Evolutionary conservation across 2,888 invertebrate genomes (phyloP).

Genomic region (Sycophila texana): DNA sequence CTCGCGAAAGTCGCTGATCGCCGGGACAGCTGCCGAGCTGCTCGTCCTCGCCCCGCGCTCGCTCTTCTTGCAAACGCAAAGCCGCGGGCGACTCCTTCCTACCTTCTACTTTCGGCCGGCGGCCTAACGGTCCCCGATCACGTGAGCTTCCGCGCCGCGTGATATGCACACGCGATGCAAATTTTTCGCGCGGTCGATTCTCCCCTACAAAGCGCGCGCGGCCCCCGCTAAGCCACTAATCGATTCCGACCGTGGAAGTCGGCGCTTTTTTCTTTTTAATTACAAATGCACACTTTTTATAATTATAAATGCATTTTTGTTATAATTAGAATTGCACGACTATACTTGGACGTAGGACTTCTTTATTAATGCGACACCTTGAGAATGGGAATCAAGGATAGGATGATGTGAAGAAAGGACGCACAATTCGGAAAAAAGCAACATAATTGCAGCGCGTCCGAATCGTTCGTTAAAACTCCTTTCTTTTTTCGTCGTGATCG

Average conservation of each 20-base stretch:
- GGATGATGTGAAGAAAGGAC: too few relatives aligned
- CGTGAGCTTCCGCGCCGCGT: conserved; percentile 25
- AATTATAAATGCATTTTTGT: too few relatives aligned
- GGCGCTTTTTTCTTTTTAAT: neutral
- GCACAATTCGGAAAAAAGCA: too few relatives aligned
- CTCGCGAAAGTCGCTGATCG: conserved; percentile 7
- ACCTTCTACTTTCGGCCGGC: neutral
- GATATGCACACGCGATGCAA: conserved; percentile 30
- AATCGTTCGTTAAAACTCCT: too few relatives aligned
- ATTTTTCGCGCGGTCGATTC: conserved; percentile 27
- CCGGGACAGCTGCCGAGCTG: neutral
- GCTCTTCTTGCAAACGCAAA: neutral
- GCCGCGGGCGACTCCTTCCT: neutral
- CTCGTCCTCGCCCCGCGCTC: neutral
- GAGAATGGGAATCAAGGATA: too few relatives aligned
- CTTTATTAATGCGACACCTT: too few relatives aligned
- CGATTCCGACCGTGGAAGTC: neutral
- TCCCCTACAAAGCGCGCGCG: conserved; percentile 10
- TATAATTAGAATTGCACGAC: too few relatives aligned
- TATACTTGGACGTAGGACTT: too few relatives aligned
- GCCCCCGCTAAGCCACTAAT: conserved; percentile 23
- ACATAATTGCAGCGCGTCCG: too few relatives aligned
- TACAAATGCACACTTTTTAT: too few relatives aligned
- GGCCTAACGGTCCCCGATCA: conserved; percentile 47
- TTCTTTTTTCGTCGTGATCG: too few relatives aligned